Base-by-base conservation (phyloP, 1,140 invertebrate species). In the Psilanteris sp. region DNA sequence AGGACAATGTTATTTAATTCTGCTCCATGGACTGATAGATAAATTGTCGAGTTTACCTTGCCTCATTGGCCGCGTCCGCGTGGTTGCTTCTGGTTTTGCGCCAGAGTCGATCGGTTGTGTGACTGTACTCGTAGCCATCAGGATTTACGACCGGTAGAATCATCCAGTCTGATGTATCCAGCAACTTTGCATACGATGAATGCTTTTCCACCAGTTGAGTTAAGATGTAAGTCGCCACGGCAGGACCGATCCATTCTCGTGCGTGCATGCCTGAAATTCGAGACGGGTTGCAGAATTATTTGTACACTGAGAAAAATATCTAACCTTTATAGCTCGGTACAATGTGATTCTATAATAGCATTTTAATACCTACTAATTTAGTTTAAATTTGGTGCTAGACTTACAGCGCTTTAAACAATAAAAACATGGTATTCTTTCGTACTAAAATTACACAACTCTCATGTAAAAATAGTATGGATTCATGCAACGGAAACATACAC, bases 261-360 rank as follows among this genome's bases (percentile, higher is more conserved):
- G 96, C 96, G 80, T 98, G 96, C 79, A 97, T 96, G 7, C 95
- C 96, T n/a, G n/a, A n/a, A n/a, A n/a, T n/a, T n/a, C n/a, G n/a
- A n/a, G n/a, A n/a, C n/a, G n/a, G n/a, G n/a, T n/a, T n/a, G n/a
- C n/a, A n/a, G n/a, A n/a, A n/a, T n/a, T n/a, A n/a, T n/a, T n/a
- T n/a, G n/a, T n/a, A n/a, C n/a, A n/a, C n/a, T n/a, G n/a, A n/a
- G n/a, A n/a, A n/a, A n/a, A n/a, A n/a, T n/a, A n/a, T n/a, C n/a
- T n/a, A n/a, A n/a, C n/a, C n/a, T n/a, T n/a, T n/a, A n/a, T n/a
- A n/a, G n/a, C n/a, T n/a, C n/a, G n/a, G n/a, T n/a, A n/a, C n/a
- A n/a, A n/a, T n/a, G n/a, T n/a, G n/a, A n/a, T n/a, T n/a, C n/a
- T n/a, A n/a, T n/a, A n/a, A n/a, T n/a, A n/a, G n/a, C n/a, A n/a